These are phyloP conservation scores for Phalangium opilio DNA, from an alignment of 2,888 invertebrate genomes.

Conservation along the genomic window DNA sequence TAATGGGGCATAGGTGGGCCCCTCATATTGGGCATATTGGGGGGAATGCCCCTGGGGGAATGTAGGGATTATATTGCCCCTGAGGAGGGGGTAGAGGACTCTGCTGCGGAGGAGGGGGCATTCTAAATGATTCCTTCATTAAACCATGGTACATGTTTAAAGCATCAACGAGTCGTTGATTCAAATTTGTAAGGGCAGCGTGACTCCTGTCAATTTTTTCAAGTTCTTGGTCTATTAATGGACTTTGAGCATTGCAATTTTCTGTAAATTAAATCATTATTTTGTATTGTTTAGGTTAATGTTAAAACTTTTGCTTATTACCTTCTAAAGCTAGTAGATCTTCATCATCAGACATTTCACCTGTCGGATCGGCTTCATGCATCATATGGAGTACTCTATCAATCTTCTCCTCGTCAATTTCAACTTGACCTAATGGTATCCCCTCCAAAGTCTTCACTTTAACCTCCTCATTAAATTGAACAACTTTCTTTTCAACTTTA, in stretches of 20 bases:
- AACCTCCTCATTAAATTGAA: conserved; percentile 50
- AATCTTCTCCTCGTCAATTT: conserved; percentile 71
- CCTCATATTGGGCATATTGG: too few relatives aligned
- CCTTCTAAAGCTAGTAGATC: conserved; percentile 50
- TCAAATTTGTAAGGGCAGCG: conserved; percentile 72
- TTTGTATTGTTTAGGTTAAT: too few relatives aligned
- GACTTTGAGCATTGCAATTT: conserved; percentile 58
- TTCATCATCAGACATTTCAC: conserved; percentile 55
- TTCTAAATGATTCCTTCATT: conserved; percentile 16
- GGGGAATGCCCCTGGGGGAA: not conserved
- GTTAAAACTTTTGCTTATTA: too few relatives aligned
- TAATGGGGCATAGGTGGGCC: too few relatives aligned
- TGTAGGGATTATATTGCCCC: not conserved
- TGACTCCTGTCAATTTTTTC: conserved; percentile 78
- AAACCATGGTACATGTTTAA: conserved; percentile 66
- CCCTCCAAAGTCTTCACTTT: conserved; percentile 35
- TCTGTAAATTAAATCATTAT: conserved; percentile 24
- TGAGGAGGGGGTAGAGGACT: conserved; percentile 5
- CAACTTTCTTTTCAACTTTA: conserved; percentile 31
- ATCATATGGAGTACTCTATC: conserved; percentile 71
- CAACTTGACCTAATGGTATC: conserved; percentile 30
- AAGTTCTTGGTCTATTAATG: conserved; percentile 80
- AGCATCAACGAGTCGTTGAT: conserved; percentile 77
- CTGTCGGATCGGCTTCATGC: conserved; percentile 83
- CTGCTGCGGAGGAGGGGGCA: conserved; percentile 2